Base-by-base conservation (phyloP, 2,113 vertebrate species). In the Eonycteris spelaea region DNA sequence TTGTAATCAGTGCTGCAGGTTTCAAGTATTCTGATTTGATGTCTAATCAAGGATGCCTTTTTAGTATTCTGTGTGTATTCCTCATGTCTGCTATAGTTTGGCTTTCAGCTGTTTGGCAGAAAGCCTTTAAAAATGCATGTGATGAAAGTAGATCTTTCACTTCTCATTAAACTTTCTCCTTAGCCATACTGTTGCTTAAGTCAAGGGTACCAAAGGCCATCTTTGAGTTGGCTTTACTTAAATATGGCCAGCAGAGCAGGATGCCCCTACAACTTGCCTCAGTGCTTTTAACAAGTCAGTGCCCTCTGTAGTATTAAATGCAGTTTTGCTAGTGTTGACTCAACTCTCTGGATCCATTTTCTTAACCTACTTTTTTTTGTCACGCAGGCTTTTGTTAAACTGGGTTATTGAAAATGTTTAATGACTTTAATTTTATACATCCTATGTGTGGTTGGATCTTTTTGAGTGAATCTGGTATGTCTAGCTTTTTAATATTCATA, bases 401-500 rank as follows among this genome's bases (percentile, higher is more conserved):
- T 89, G 67, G 18, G 35, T 95, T 78, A 87, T 48, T 92, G 59
- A 86, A 96, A 96, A 93, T 95, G n/a, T 91, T 95, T 87, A 48
- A 51, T 85, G n/a, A 48, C 83, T 48, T 97, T 93, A 91, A 96
- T 97, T 93, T 97, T 94, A 61, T 94, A 24, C 19, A 45, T 95
- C 53, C 91, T 96, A 35, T 48, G 3, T 28, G 2, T 94, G 38
- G 59, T 71, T 97, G 9, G 92, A 73, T 86, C 48, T 97, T 95
- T 94, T 74, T 96, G 77, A 90, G 53, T 95, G 65, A 95, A 95
- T 90, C 70, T 97, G 85, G n/a, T 96, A 73, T 97, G 43, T 97
- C 96, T 70, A 83, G 73, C 78, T 98, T n/a, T 95, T 98, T 97
- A 97, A 87, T 95, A 95, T 93, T 98, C 43, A 97, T 97, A 77